Evolutionary conservation across 2,113 vertebrate genomes (phyloP).

Genomic region (Zeus faber): DNA sequence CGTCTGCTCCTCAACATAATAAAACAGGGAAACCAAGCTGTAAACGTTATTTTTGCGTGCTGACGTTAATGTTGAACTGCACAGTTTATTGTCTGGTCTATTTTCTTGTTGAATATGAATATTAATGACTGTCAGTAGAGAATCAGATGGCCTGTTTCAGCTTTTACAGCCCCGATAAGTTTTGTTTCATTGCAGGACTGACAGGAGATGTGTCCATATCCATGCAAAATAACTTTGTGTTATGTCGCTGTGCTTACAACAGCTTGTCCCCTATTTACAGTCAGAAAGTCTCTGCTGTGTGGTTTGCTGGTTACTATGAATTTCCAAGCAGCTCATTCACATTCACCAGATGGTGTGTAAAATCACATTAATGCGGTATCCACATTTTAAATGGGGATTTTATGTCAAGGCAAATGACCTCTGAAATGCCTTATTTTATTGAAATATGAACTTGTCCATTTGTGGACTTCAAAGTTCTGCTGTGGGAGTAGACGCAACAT

Average conservation of each 20-base stretch:
- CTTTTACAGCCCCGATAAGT: slow-evolving; percentile 24
- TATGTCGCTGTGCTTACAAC: too few relatives aligned
- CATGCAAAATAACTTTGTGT: background rate
- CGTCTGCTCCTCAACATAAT: too few relatives aligned
- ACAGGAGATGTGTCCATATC: background rate
- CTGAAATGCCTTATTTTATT: slow-evolving; percentile 9
- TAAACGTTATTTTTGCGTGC: too few relatives aligned
- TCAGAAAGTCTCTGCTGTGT: background rate
- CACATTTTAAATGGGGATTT: background rate
- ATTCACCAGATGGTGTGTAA: background rate
- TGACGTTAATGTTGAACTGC: too few relatives aligned
- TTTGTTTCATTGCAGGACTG: too few relatives aligned
- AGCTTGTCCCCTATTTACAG: slow-evolving; percentile 10
- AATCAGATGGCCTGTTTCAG: background rate
- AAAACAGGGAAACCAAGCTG: too few relatives aligned
- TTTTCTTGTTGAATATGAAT: too few relatives aligned
- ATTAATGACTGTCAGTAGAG: slow-evolving; percentile 24
- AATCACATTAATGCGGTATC: background rate
- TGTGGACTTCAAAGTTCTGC: slow-evolving; percentile 18
- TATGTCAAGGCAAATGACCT: slow-evolving; percentile 8
- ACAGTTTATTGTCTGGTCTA: too few relatives aligned
- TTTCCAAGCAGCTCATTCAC: background rate
- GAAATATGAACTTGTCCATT: slow-evolving; percentile 16
- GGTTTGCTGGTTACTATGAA: background rate
- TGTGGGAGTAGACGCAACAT: slow-evolving; percentile 1